A percentile compares a stretch with the other conserved stretches of the same genome.
phyloP scores from a whole-genome alignment of 2,888 invertebrate species.

The Metallyticus violacea region DNA sequence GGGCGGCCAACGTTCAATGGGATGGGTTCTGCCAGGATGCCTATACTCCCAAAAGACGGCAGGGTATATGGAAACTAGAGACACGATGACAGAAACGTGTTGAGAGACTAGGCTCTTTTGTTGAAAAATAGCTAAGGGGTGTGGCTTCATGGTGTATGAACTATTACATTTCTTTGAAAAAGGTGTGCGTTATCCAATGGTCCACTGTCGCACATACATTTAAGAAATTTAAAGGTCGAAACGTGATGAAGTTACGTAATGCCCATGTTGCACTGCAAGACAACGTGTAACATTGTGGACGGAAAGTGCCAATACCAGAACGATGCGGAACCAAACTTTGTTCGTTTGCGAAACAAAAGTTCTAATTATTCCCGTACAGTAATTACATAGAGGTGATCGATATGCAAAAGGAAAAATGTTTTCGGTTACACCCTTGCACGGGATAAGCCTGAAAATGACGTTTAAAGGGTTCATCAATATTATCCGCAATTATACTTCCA shows the following conservation, averaged over 20 bases:
- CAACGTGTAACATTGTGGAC: not conserved
- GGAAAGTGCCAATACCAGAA: not conserved
- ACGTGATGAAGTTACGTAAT: not conserved
- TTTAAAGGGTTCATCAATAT: slow-evolving; percentile 7
- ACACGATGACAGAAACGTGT: too few relatives aligned
- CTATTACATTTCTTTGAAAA: too few relatives aligned
- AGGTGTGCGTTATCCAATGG: too few relatives aligned
- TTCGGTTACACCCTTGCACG: not conserved
- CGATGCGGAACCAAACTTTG: not conserved
- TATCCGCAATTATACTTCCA: slow-evolving; percentile 7
- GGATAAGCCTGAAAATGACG: not conserved
- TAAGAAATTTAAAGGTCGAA: too few relatives aligned
- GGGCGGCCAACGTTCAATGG: too few relatives aligned
- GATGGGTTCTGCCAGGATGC: too few relatives aligned
- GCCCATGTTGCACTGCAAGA: not conserved
- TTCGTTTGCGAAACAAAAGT: not conserved
- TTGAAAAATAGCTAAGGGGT: too few relatives aligned
- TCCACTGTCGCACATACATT: too few relatives aligned
- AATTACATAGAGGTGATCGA: not conserved
- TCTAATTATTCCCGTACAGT: not conserved
- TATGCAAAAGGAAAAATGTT: not conserved
- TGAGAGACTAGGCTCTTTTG: too few relatives aligned
- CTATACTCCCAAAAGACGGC: too few relatives aligned
- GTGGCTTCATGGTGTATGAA: too few relatives aligned
- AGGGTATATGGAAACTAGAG: too few relatives aligned